Percentiles rank a stretch among this genome's conserved stretches.
Conservation (phyloP, 2,888 invertebrate species). For the Eurois occulta region DNA sequence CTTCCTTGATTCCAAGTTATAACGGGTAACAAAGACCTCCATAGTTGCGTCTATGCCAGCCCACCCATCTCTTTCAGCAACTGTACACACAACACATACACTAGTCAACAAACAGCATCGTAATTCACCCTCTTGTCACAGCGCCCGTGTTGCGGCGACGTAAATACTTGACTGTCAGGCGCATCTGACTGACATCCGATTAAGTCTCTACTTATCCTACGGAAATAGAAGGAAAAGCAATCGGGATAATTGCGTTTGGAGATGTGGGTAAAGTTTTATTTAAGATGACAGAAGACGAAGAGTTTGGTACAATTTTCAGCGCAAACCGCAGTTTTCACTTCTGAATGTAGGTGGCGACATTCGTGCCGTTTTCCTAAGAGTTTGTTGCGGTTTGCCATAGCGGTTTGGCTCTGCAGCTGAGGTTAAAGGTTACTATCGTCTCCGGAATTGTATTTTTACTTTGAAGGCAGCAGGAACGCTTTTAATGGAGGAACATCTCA, state of each 20-base stretch:
- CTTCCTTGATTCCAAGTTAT: neutral
- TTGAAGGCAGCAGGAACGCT: no score
- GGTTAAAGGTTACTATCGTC: no score
- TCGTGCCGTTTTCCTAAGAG: neutral
- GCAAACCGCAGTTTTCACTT: neutral
- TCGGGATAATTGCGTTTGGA: neutral
- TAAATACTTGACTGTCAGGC: constrained; percentile 45
- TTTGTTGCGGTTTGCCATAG: neutral
- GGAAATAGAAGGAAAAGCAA: constrained; percentile 24
- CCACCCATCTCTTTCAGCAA: neutral
- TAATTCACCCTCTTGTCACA: constrained; percentile 45
- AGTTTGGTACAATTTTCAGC: neutral
- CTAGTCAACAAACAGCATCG: constrained; percentile 18
- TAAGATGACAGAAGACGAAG: neutral
- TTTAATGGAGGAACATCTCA: neutral
- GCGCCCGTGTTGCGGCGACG: constrained; percentile 38
- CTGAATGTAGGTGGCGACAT: neutral
- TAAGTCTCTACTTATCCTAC: constrained; percentile 28
- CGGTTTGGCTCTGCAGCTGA: no score
- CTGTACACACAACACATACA: constrained; percentile 4
- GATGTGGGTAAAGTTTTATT: no score
- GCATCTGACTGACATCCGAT: constrained; percentile 48
- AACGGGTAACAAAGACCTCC: neutral
- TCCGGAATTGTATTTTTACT: no score
- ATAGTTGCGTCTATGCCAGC: neutral